Conservation (phyloP, 2,113 vertebrate genomes). For the Lethenteron reissneri region DNA sequence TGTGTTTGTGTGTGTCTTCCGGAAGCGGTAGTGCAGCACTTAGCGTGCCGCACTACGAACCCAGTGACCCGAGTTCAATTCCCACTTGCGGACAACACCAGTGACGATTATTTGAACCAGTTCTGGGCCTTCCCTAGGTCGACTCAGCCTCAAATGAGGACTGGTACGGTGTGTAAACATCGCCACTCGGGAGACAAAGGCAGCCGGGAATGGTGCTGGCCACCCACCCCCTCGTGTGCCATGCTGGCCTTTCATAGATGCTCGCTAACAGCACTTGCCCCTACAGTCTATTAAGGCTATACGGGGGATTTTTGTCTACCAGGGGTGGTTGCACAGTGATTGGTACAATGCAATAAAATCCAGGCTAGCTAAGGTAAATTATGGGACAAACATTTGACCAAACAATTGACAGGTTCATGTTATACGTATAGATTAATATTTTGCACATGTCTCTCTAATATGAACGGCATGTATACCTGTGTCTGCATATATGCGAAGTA, state of each 20-base stretch:
- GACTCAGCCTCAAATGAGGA: no score
- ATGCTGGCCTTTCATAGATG: no score
- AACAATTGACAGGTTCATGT: background rate
- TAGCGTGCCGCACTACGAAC: background rate
- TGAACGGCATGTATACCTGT: background rate
- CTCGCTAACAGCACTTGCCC: no score
- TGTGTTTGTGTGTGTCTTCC: background rate
- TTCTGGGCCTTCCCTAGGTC: no score
- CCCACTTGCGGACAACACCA: background rate
- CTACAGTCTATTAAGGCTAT: no score
- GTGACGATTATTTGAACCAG: background rate
- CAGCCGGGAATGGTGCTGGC: no score
- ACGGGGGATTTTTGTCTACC: no score
- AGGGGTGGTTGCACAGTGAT: background rate
- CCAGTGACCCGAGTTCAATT: background rate
- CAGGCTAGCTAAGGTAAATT: background rate
- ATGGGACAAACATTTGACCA: background rate
- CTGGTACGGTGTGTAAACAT: no score
- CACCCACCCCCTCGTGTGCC: no score
- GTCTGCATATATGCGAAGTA: background rate
- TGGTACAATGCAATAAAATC: background rate
- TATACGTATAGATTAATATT: background rate
- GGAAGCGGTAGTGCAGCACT: background rate
- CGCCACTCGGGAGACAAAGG: no score
- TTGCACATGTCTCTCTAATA: background rate